Percentiles rank a stretch among this genome's conserved stretches.
Evolutionary conservation across 2,888 invertebrate species (phyloP).

Genomic region (Iselma pallidipennis): DNA sequence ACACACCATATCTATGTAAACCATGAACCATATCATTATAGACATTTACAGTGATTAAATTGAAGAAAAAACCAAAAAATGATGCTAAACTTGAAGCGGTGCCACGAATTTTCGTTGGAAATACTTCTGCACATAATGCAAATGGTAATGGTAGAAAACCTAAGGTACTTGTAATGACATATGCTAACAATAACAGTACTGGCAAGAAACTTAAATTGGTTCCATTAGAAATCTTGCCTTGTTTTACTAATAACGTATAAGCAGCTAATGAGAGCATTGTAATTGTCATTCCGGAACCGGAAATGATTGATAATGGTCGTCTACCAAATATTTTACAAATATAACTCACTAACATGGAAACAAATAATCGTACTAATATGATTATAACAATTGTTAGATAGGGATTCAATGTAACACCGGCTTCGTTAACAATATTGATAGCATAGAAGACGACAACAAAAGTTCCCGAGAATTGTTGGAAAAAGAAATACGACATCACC

Average conservation of each 20-base stretch:
- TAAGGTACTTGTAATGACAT: slow-evolving; percentile 59
- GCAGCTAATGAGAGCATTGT: slow-evolving; percentile 58
- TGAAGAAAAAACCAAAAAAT: slow-evolving; percentile 58
- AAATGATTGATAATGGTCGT: slow-evolving; percentile 61
- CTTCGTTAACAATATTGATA: slow-evolving; percentile 57
- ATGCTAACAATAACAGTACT: slow-evolving; percentile 54
- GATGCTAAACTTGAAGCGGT: slow-evolving; percentile 58
- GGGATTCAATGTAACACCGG: slow-evolving; percentile 56
- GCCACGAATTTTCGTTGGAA: slow-evolving; percentile 60
- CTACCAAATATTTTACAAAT: slow-evolving; percentile 62
- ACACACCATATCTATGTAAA: slow-evolving; percentile 57
- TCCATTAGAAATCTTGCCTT: slow-evolving; percentile 39
- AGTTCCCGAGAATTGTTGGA: slow-evolving; percentile 63
- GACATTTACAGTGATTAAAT: slow-evolving; percentile 59
- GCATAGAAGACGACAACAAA: slow-evolving; percentile 63
- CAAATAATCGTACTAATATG: slow-evolving; percentile 56
- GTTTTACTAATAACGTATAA: slow-evolving; percentile 51
- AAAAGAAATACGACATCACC: slow-evolving; percentile 59
- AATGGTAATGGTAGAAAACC: slow-evolving; percentile 63
- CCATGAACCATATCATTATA: slow-evolving; percentile 55
- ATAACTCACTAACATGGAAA: slow-evolving; percentile 55
- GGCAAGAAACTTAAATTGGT: slow-evolving; percentile 51
- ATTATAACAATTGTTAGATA: slow-evolving; percentile 60
- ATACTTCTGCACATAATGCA: slow-evolving; percentile 62
- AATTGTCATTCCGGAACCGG: slow-evolving; percentile 62